A percentile compares a stretch with the other conserved stretches of the same genome.
Conservation (phyloP, 2,888 invertebrate genomes). For the Leucophenga maculata region DNA sequence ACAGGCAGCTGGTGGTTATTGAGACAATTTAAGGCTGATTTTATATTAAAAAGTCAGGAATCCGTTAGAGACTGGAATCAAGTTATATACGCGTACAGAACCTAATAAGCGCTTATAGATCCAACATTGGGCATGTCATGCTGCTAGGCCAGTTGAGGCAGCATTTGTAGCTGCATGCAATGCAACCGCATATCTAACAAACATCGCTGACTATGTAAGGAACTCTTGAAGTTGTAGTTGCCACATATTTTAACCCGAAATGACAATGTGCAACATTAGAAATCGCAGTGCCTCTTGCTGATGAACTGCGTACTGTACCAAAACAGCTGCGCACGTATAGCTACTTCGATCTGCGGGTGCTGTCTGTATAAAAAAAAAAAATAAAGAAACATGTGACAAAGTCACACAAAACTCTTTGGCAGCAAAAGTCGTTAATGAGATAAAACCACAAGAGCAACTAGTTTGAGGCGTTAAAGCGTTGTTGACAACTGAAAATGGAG, state of each 20-base stretch:
- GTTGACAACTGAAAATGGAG: too few relatives aligned
- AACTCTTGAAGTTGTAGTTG: not conserved
- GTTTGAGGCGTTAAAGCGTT: not conserved
- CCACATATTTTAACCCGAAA: not conserved
- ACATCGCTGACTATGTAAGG: not conserved
- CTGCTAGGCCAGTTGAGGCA: not conserved
- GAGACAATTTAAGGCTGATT: too few relatives aligned
- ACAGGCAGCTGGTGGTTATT: too few relatives aligned
- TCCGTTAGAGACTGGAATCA: not conserved
- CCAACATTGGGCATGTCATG: not conserved
- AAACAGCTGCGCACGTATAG: too few relatives aligned
- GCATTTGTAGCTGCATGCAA: not conserved
- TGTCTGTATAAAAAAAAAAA: not conserved
- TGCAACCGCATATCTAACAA: not conserved
- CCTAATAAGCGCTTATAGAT: not conserved
- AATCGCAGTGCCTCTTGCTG: not conserved
- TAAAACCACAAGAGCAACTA: constrained; percentile 12
- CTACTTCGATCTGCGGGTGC: not conserved
- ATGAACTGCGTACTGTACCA: too few relatives aligned
- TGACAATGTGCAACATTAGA: not conserved
- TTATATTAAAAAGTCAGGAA: not conserved
- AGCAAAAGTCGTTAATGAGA: constrained; percentile 9
- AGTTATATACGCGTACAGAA: not conserved
- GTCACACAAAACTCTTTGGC: not conserved
- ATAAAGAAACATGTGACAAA: not conserved